These are phyloP conservation scores for Ophonus ardosiacus DNA, from an alignment of 2,888 invertebrate species.

Conservation along the genomic window DNA sequence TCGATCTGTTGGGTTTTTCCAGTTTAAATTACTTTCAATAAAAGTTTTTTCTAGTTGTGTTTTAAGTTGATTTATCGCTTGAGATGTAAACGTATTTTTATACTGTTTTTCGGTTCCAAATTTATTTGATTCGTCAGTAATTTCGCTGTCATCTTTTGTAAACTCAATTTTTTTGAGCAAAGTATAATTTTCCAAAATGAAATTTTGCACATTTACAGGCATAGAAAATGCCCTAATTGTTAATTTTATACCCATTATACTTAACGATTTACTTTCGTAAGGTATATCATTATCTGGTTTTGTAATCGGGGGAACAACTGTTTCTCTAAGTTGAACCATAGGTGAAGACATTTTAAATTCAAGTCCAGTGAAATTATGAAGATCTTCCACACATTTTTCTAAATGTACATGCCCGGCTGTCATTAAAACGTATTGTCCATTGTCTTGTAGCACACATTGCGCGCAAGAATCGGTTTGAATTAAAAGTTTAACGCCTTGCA, in stretches of 20 bases:
- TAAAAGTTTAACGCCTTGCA: slow-evolving; percentile 88
- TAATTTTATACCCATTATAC: slow-evolving; percentile 74
- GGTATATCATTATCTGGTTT: slow-evolving; percentile 80
- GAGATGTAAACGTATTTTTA: slow-evolving; percentile 68
- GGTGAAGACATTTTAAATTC: slow-evolving; percentile 95
- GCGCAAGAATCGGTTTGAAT: slow-evolving; percentile 98
- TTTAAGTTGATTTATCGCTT: slow-evolving; percentile 72
- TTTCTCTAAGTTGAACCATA: slow-evolving; percentile 97
- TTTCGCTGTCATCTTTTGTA: slow-evolving; percentile 71
- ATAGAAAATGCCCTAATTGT: slow-evolving; percentile 88
- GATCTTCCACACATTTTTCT: slow-evolving; percentile 95
- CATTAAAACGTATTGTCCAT: slow-evolving; percentile 95
- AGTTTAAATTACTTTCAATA: slow-evolving; percentile 78
- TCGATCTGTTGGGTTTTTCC: slow-evolving; percentile 79
- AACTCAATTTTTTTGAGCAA: slow-evolving; percentile 82
- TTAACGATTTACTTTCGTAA: slow-evolving; percentile 61
- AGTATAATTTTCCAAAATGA: slow-evolving; percentile 85
- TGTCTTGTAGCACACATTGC: slow-evolving; percentile 91
- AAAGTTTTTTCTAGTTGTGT: slow-evolving; percentile 81
- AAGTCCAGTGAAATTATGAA: slow-evolving; percentile 90
- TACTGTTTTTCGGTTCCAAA: slow-evolving; percentile 70
- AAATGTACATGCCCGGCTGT: slow-evolving; percentile 98
- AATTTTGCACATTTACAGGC: slow-evolving; percentile 83
- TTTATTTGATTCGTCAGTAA: slow-evolving; percentile 71
- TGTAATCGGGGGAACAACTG: slow-evolving; percentile 88